These are phyloP conservation scores for Megalops atlanticus DNA, from an alignment of 2,113 vertebrate genomes.

Conservation along the genomic window DNA sequence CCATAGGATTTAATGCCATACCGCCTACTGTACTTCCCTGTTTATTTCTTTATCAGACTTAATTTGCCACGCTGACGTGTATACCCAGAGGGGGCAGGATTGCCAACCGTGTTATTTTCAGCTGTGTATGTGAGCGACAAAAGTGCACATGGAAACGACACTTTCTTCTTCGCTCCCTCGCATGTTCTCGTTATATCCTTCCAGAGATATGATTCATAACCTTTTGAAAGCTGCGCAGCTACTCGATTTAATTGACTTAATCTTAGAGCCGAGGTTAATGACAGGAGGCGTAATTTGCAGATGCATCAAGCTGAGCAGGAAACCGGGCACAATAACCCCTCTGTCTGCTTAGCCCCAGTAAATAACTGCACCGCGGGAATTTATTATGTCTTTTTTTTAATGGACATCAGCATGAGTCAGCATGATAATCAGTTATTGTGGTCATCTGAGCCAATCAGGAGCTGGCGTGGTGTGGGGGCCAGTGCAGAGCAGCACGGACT, in stretches of 20 bases:
- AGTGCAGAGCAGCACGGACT: background rate
- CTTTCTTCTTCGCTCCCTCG: background rate
- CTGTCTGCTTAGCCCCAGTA: constrained; percentile 3
- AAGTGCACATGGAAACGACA: background rate
- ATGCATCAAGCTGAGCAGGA: constrained; percentile 10
- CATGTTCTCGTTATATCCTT: background rate
- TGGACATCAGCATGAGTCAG: constrained; percentile 3
- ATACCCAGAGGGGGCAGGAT: background rate
- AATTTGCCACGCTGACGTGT: too few species aligned
- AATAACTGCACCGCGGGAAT: constrained; percentile 14
- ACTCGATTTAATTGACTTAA: constrained; percentile 34
- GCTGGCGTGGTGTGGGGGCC: background rate
- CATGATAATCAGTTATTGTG: constrained; percentile 14
- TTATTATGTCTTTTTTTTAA: constrained; percentile 8
- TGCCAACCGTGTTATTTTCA: background rate
- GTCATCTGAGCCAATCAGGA: background rate
- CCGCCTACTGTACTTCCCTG: too few species aligned
- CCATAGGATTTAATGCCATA: too few species aligned
- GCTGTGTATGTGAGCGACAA: background rate
- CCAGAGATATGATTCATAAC: background rate
- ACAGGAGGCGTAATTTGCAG: constrained; percentile 34
- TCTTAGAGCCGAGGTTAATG: constrained; percentile 25
- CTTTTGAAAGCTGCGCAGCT: background rate
- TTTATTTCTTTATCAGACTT: too few species aligned
- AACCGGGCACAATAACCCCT: constrained; percentile 7